Percentiles rank a stretch among this genome's conserved stretches.
Conservation (phyloP, 2,888 invertebrate genomes). For the Heliconius aoede region DNA sequence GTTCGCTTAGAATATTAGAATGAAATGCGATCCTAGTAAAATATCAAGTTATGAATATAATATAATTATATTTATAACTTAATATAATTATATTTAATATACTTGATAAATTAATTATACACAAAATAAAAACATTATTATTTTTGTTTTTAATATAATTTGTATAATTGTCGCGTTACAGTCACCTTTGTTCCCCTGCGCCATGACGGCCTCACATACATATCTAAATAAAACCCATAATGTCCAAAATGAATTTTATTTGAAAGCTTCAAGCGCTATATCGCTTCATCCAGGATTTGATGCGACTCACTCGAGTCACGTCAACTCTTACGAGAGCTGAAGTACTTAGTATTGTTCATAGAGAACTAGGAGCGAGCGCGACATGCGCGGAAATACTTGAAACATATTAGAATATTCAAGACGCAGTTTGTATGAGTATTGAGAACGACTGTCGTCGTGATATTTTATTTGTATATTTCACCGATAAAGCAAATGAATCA, state of each 20-base stretch:
- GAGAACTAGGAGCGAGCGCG: constrained; percentile 26
- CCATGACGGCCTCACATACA: too few relatives aligned
- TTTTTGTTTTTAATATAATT: too few relatives aligned
- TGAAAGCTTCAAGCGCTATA: neutral
- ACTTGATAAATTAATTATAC: too few relatives aligned
- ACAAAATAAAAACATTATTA: too few relatives aligned
- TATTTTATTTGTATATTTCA: too few relatives aligned
- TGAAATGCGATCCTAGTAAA: neutral
- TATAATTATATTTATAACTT: too few relatives aligned
- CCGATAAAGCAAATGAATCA: too few relatives aligned
- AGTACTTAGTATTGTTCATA: constrained; percentile 29
- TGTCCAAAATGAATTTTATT: neutral
- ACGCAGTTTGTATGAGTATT: neutral
- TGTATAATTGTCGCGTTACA: too few relatives aligned
- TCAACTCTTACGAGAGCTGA: constrained; percentile 1
- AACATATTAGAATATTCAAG: constrained; percentile 10
- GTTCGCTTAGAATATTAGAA: neutral
- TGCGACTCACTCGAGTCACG: neutral
- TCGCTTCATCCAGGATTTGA: constrained; percentile 3
- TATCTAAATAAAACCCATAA: neutral
- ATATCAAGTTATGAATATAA: neutral
- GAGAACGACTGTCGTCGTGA: too few relatives aligned
- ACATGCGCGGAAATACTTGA: constrained; percentile 11
- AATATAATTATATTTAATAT: neutral
- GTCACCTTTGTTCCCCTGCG: too few relatives aligned